These are phyloP conservation scores for Baryphthengus martii DNA, from an alignment of 2,113 vertebrate species.

Conservation along the genomic window DNA sequence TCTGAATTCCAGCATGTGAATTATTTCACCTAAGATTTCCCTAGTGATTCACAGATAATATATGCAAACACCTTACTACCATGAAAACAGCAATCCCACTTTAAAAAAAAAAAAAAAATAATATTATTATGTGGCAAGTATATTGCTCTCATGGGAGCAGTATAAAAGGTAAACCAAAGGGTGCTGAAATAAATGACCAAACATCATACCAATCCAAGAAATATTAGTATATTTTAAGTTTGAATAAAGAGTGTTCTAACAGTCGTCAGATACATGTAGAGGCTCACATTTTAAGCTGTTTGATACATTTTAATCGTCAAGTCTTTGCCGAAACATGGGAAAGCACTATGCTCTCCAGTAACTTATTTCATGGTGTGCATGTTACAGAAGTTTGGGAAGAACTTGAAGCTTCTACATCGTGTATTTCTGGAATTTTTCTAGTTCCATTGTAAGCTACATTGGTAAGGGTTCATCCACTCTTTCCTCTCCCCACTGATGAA, in stretches of 20 bases:
- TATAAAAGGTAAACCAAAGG: neutral
- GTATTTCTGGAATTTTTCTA: neutral
- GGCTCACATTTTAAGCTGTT: neutral
- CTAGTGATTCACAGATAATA: neutral
- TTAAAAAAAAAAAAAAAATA: too few relatives aligned
- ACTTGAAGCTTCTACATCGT: neutral
- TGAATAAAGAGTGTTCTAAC: neutral
- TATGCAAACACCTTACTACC: neutral
- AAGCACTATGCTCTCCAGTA: neutral
- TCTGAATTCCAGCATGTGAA: neutral
- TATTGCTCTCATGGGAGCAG: neutral
- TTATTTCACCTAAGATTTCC: conserved; percentile 28
- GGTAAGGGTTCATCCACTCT: neutral
- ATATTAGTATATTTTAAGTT: neutral
- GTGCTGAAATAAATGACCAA: neutral
- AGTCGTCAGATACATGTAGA: neutral
- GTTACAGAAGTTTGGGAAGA: neutral
- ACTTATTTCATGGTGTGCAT: neutral
- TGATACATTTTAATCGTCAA: neutral
- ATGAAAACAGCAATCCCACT: neutral
- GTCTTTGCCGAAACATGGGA: neutral
- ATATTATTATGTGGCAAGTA: neutral
- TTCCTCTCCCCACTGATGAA: neutral
- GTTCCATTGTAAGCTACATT: neutral
- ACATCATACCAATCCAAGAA: neutral